Evolutionary conservation across 2,113 vertebrate genomes (phyloP), one percentile per base, ranked within the genome.

Genomic region (Poecilia latipinna): DNA sequence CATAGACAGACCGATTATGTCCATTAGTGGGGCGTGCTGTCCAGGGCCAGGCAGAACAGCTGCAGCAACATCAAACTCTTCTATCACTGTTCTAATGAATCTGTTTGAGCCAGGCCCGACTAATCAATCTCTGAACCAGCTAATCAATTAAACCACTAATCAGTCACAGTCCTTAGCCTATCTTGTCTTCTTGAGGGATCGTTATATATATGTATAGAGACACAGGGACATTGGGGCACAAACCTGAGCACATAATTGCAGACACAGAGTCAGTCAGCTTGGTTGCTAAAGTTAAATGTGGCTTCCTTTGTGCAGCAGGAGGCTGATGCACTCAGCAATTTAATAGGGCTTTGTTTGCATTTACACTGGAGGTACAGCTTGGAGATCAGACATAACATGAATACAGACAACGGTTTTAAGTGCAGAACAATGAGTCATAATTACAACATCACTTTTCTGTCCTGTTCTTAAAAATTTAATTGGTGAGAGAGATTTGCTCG

Each of bases 71-170:
- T 86, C 86, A 68, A 74, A 77, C 84, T 87, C 90, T 90, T 91
- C 90, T 86, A 87, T 90, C 80, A 85, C 84, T 37, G 78, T 78
- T 88, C 82, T 93, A 91, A 93, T 91, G 88, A 90, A 91, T 88
- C 80, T 86, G 84, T 90, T 91, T 77, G 66, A 79, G 70, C 87
- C 79, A 88, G 83, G 24, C 86, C 63, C 33, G 4, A 83, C 72
- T 64, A 85, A 90, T 93, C 87, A 77, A 88, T 93, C 90, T 90
- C 74, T 61, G 74, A 78, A 71, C 81, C 86, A 60, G 70, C 80
- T 83, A 85, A 93, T 91, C 90, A 87, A 88, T 91, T 78, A 70
- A 65, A 63, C 79, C 72, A 87, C 90, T 87, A 82, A 85, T 93
- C 88, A 88, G 82, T 80, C 73, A 74, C 68, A 48, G 78, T 70